Base-by-base conservation (phyloP, 2,113 vertebrate genomes). In the Ifrita kowaldi region DNA sequence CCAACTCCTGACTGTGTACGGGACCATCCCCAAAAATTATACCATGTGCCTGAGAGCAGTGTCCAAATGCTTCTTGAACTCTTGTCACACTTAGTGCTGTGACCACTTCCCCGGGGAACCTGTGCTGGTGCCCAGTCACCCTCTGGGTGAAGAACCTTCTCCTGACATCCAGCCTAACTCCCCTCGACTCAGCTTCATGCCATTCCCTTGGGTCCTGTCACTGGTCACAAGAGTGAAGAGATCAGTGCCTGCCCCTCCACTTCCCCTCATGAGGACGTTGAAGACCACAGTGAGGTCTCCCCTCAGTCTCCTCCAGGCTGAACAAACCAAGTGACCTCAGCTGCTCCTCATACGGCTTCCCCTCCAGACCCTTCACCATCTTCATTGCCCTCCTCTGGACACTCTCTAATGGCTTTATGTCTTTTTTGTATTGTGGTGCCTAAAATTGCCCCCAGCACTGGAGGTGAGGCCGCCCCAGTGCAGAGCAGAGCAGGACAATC, bases 201-300 rank as follows among this genome's bases (percentile, higher is more conserved):
- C 13, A 11, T 42, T 67, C 5, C 20, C 60, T 75, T 0, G 0
- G 6, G 30, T 17, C 30, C 19, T 49, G 30, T 33, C 82, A 65
- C 50, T 64, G 35, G 28, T 47, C 59, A 47, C 20, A 10, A 20
- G 70, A 67, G 20, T 10, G 62, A 76, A 16, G 35, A 57, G 30
- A 30, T 35, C 7, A 5, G 24, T 41, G 3, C 24, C 32, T 65
- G 26, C 20, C 32, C 12, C 21, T 41, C 42, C 5, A 4, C 35
- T 76, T 41, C 20, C 15, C 42, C 60, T 42, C 8, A 2, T 3
- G 32, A 42, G 62, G 42, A 50, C 42, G 52, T 6, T 76, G 35
- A 76, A 57, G 52, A 75, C 16, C 30, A 21, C 35, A 35, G 0
- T 49, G 70, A 57, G 8, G 24, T 57, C 9, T 63, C 33, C 39